Base-by-base conservation (phyloP, 2,113 vertebrate species). In the Zapornia atra region DNA sequence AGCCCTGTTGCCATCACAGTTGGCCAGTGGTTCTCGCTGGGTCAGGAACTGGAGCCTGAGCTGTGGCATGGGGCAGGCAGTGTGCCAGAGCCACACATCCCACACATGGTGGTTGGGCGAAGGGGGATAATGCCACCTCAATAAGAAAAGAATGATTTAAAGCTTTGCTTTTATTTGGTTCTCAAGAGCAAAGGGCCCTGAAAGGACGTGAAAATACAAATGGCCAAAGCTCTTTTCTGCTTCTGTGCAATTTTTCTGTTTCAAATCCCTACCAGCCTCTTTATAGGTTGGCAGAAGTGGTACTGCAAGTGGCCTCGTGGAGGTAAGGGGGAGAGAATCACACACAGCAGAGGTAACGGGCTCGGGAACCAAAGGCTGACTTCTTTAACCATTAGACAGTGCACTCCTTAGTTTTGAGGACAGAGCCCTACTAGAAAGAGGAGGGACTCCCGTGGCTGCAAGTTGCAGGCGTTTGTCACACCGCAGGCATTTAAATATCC, bases 31-130 rank as follows among this genome's bases (percentile, higher is more conserved):
- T 65, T 88, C 70, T 77, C 33, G 2, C 61, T 34, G 68, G 87
- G 50, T 33, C 26, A 56, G 59, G 70, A 77, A 54, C 0, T 15
- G 21, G 66, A 66, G 24, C 9, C 12, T 21, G 81, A 60, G 65
- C 19, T 10, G 77, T 33, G 60, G 31, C 33, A 40, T 7, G 29
- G 46, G 29, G 40, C 18, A 48, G 73, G 42, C 16, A 5, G 26
- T 22, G 25, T 13, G 48, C 34, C 33, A 38, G 53, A 68, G 69
- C 31, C 60, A n/a, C 0, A 0, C 19, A 36, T 9, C n/a, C 65
- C 33, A 26, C 5, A 9, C 0, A 1, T 40, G 26, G 5, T 0
- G 1, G 33, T 13, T 1, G 2, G 15, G 20, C 0, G 1, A 77
- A 85, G 25, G 11, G 11, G 3, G 24, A 9, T 79, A 34, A 61